Conservation (phyloP, 2,888 invertebrate species). For the Penaeus monodon region DNA sequence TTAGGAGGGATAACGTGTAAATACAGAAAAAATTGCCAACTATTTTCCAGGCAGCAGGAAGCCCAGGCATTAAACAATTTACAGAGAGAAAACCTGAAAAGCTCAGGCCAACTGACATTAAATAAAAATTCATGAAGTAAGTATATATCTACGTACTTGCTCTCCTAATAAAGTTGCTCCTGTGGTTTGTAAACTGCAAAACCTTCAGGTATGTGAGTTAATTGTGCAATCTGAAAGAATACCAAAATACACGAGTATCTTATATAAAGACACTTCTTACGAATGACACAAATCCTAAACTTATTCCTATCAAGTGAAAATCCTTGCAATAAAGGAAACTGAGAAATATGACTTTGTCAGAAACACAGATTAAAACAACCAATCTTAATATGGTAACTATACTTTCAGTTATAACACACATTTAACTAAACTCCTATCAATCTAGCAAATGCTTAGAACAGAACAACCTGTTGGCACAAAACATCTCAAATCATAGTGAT, state of each 20-base stretch:
- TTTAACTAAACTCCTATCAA: background rate
- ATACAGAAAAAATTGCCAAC: too few species aligned
- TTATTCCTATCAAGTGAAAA: too few species aligned
- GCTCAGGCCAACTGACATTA: background rate
- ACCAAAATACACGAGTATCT: too few species aligned
- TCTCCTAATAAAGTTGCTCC: conserved; percentile 79
- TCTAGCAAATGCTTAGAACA: background rate
- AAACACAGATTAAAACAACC: background rate
- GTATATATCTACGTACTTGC: conserved; percentile 70
- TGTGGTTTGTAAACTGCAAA: conserved; percentile 81
- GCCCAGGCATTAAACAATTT: too few species aligned
- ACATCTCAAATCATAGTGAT: conserved; percentile 65
- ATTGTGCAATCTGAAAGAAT: conserved; percentile 75
- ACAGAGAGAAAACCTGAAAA: too few species aligned
- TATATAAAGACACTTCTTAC: too few species aligned
- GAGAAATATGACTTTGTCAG: background rate
- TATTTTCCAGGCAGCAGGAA: too few species aligned
- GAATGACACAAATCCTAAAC: too few species aligned
- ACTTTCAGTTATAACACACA: background rate
- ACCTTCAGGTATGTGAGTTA: conserved; percentile 81
- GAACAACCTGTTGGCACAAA: conserved; percentile 62
- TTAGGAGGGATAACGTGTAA: too few species aligned
- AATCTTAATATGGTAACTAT: background rate
- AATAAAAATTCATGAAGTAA: too few species aligned
- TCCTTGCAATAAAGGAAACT: conserved; percentile 63